phyloP scores from a whole-genome alignment of 2,888 invertebrate species.

The Agriopis leucophaearia region DNA sequence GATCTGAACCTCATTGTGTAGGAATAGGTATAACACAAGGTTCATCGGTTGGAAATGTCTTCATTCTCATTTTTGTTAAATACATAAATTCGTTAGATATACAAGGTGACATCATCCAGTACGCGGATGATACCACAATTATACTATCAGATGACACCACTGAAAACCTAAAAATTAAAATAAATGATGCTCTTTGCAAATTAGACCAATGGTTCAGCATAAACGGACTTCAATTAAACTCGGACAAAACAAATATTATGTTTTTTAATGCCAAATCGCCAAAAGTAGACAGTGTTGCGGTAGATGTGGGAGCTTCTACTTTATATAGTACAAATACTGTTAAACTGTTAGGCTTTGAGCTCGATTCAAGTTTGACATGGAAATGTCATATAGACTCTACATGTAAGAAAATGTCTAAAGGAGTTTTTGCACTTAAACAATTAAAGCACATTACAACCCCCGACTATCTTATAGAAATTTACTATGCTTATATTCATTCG shows the following conservation, averaged over 20 bases:
- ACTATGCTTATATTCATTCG: neutral
- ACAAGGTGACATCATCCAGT: too few relatives aligned
- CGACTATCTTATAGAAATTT: neutral
- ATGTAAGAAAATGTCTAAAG: neutral
- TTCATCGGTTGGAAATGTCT: neutral
- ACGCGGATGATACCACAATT: neutral
- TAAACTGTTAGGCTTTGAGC: too few relatives aligned
- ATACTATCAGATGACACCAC: neutral
- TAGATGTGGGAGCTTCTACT: neutral
- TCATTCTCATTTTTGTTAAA: too few relatives aligned
- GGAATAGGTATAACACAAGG: slow-evolving; percentile 8
- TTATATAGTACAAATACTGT: neutral
- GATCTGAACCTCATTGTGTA: neutral
- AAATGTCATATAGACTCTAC: neutral
- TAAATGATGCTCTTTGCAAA: too few relatives aligned
- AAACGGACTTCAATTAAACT: neutral
- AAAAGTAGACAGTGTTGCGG: neutral
- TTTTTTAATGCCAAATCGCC: neutral
- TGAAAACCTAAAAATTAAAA: neutral
- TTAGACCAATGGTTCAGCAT: neutral
- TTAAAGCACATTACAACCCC: neutral
- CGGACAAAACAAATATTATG: neutral
- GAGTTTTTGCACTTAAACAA: neutral
- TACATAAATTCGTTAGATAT: too few relatives aligned
- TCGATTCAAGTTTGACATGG: neutral